These are phyloP conservation scores for Kryptopterus vitreolus DNA, from an alignment of 2,797 vertebrate genomes.

Conservation along the genomic window DNA sequence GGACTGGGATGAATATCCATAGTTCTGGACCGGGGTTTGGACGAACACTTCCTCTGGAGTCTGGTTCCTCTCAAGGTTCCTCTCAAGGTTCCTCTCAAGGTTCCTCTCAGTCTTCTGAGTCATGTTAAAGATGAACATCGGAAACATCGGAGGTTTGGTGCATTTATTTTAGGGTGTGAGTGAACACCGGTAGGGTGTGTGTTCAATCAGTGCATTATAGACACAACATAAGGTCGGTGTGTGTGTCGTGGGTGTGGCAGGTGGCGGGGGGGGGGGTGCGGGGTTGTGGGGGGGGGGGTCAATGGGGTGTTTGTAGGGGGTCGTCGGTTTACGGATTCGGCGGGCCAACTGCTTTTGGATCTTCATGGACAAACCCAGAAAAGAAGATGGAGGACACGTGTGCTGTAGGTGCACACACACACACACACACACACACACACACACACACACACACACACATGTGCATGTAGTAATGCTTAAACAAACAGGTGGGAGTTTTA, in stretches of 20 bases:
- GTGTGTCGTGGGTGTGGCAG: slow-evolving; percentile 44
- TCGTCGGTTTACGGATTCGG: slow-evolving; percentile 70
- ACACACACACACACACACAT: not conserved
- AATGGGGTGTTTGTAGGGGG: too few species aligned
- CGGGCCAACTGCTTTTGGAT: slow-evolving; percentile 69
- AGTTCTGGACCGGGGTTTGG: too few species aligned
- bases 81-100: too few species aligned
- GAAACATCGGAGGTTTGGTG: too few species aligned
- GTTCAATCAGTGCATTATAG: slow-evolving; percentile 43
- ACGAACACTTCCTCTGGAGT: too few species aligned
- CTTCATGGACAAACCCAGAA: slow-evolving; percentile 39
- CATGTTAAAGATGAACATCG: too few species aligned
- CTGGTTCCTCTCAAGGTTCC: too few species aligned
- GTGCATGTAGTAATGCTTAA: not conserved
- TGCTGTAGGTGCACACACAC: not conserved
- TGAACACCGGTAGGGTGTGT: slow-evolving; percentile 51
- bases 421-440: slow-evolving; percentile 13
- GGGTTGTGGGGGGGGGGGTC: too few species aligned
- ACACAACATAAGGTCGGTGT: slow-evolving; percentile 50
- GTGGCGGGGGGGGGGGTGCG: slow-evolving; percentile 18
- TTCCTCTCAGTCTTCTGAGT: too few species aligned
- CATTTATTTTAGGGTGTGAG: too few species aligned
- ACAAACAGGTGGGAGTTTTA: slow-evolving; percentile 57
- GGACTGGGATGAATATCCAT: too few species aligned
- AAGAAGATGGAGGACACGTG: slow-evolving; percentile 3